Conservation (phyloP, 35 echinoderm and acorn worm genomes). For the Patiria miniata region DNA sequence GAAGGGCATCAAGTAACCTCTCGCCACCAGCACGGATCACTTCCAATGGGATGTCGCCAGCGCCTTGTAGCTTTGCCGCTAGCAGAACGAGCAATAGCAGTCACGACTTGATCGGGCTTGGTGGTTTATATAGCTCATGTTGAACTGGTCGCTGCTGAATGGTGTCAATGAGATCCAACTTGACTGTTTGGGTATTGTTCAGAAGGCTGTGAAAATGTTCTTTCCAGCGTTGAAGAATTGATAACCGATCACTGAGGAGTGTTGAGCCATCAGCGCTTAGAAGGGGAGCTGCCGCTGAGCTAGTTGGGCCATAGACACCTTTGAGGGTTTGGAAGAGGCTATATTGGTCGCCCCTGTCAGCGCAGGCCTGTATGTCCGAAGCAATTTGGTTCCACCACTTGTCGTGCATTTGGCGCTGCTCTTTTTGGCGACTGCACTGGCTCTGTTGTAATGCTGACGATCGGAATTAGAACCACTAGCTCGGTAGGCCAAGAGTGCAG, state of each 20-base stretch:
- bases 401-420: conserved; percentile 13
- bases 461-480: not conserved
- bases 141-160: conserved; percentile 30
- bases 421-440: conserved; percentile 23
- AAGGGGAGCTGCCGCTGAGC: conserved; percentile 23
- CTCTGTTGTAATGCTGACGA: conserved; percentile 20
- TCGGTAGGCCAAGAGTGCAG: not conserved
- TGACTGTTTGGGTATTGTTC: conserved; percentile 9
- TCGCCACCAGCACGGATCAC: too few relatives aligned
- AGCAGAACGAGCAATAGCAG: conserved; percentile 1
- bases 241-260: not conserved
- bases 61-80: conserved; percentile 16
- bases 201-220: conserved; percentile 3
- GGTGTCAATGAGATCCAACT: conserved; percentile 23
- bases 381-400: conserved; percentile 38
- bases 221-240: not conserved
- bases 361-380: conserved; percentile 32
- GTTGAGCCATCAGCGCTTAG: not conserved
- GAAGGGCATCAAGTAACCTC: not conserved
- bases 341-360: conserved; percentile 28
- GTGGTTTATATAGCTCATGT: conserved; percentile 15
- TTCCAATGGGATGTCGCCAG: conserved; percentile 13
- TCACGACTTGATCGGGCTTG: conserved; percentile 18
- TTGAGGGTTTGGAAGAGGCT: conserved; percentile 30
- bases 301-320: conserved; percentile 18